These are phyloP conservation scores for Heliconius hewitsoni DNA, from an alignment of 1,140 invertebrate genomes.

Conservation along the genomic window DNA sequence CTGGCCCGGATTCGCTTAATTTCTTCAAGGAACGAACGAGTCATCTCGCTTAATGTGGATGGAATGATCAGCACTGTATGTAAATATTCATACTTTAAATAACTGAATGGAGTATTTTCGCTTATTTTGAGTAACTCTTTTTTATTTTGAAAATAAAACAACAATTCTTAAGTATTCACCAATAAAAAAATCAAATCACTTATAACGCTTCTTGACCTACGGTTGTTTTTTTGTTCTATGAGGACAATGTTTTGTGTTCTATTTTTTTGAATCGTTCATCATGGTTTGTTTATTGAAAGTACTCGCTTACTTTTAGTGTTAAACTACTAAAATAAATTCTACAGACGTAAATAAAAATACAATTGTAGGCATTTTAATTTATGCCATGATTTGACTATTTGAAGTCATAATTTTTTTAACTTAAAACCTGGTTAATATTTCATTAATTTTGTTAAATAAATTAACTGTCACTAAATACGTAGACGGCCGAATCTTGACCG, in stretches of 20 bases:
- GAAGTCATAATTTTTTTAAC: neutral
- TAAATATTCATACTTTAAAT: conserved; percentile 21
- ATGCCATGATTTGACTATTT: no score
- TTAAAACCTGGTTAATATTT: conserved; percentile 5
- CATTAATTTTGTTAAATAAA: conserved; percentile 20
- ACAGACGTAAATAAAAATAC: neutral
- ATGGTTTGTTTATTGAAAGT: no score
- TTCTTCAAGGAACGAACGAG: conserved; percentile 36
- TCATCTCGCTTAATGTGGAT: conserved; percentile 24
- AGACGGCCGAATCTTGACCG: conserved; percentile 37
- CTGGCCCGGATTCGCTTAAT: conserved; percentile 61
- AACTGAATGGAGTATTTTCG: neutral
- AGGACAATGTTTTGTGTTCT: no score
- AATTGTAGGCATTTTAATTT: neutral
- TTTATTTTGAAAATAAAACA: neutral
- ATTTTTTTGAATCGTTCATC: no score
- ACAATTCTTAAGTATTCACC: neutral
- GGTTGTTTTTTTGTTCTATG: no score
- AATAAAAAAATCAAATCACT: no score
- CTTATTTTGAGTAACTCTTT: neutral
- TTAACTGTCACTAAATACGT: conserved; percentile 31
- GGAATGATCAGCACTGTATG: conserved; percentile 21
- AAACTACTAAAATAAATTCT: no score
- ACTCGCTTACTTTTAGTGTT: no score
- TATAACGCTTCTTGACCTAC: no score